Conservation (phyloP, 1,140 invertebrate genomes). For the Frieseomelitta varia region DNA sequence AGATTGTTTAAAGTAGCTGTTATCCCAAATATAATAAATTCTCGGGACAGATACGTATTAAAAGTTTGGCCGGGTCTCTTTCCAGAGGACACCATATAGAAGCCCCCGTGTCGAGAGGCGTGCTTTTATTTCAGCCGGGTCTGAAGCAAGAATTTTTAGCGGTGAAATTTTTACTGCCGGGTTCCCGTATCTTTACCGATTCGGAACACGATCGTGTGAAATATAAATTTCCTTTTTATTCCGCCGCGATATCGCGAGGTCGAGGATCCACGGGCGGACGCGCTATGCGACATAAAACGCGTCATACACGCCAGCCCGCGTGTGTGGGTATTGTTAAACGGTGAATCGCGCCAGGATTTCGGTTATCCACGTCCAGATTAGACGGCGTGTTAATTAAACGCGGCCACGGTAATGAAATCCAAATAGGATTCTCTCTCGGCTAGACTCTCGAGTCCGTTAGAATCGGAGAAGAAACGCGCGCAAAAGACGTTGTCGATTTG, state of each 20-base stretch:
- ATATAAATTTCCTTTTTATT: constrained; percentile 51
- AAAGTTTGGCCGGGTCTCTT: background rate
- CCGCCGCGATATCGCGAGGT: constrained; percentile 26
- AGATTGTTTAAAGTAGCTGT: background rate
- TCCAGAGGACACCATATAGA: background rate
- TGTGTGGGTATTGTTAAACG: constrained; percentile 28
- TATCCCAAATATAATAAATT: background rate
- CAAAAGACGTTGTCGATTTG: constrained; percentile 39
- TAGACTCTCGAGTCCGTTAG: background rate
- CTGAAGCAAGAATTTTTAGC: constrained; percentile 21
- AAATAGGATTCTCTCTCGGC: constrained; percentile 10
- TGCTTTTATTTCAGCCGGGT: constrained; percentile 24
- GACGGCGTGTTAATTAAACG: constrained; percentile 34
- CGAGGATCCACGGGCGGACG: background rate
- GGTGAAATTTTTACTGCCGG: constrained; percentile 31
- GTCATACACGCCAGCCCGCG: background rate
- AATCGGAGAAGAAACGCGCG: background rate
- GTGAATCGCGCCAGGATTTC: constrained; percentile 8
- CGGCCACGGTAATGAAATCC: constrained; percentile 17
- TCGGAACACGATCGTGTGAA: constrained; percentile 38
- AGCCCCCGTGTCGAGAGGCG: background rate
- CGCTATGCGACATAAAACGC: constrained; percentile 3
- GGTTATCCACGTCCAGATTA: constrained; percentile 15
- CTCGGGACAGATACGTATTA: background rate
- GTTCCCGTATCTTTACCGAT: constrained; percentile 34